Evolutionary conservation across 2,113 vertebrate genomes (phyloP), one percentile per base, ranked within the genome.

Genomic region (Salvelinus fontinalis): DNA sequence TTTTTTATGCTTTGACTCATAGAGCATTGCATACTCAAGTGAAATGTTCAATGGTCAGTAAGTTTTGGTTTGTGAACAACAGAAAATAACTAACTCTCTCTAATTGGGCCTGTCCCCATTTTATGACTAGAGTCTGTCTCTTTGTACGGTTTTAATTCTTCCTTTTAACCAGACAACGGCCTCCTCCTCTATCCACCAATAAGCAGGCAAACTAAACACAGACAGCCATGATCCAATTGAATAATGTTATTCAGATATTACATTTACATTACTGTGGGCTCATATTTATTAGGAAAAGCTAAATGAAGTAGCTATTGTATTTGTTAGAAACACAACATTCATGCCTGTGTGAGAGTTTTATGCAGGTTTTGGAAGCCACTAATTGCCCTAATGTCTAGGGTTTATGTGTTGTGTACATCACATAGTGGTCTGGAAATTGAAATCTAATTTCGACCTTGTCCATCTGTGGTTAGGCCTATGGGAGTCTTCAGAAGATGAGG

Each of bases 81-180:
- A 84, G 84, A 70, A 76, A 79, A 51, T 65, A 69, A 44, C 39
- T 34, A 34, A 29, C 20, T 22, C 69, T 70, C 78, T 75, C 70
- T n/a, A 31, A 44, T 79, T 84, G 73, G 67, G 70, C 18, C 26
- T 75, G 87, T 79, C 81, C 86, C 34, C 62, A 6, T 85, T 81
- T 68, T 78, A 81, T 88, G 82, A 88, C 83, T 82, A 48, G 67
- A 68, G 81, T 85, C 73, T 83, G 84, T 86, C 77, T 68, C 84
- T 7, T 59, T 24, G 70, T 34, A 26, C 78, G 14, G 70, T 70
- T 80, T 78, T 72, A 66, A 79, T 76, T 80, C 73, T 48, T 80
- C 79, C 75, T 86, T 76, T 86, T 85, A 81, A 62, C 18, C 74
- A 2, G 24, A 85, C 87, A 85, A 87, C 84, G 66, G 75, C 49